Evolutionary conservation across 2,888 invertebrate genomes (phyloP).

Genomic region (Ferrisia virgata): DNA sequence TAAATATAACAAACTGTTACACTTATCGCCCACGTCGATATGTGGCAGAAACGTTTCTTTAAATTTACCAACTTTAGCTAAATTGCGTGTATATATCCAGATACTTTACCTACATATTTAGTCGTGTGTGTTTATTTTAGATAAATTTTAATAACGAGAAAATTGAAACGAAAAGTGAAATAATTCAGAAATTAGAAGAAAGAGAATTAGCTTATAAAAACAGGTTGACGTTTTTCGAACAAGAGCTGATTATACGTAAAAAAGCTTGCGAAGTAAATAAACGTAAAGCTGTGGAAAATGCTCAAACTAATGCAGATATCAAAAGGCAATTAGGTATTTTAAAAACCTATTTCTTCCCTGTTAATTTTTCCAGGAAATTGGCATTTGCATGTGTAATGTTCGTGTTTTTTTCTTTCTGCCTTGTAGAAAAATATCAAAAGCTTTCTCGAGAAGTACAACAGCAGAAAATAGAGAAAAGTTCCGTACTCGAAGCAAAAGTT

Average conservation of each 20-base stretch:
- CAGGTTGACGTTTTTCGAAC: conserved; percentile 87
- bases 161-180: conserved; percentile 93
- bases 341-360: background rate
- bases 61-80: background rate
- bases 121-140: conserved; percentile 53
- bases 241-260: conserved; percentile 85
- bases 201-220: conserved; percentile 91
- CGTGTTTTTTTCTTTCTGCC: conserved; percentile 46
- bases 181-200: conserved; percentile 90
- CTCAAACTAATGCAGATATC: conserved; percentile 94
- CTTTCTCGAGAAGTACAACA: conserved; percentile 97
- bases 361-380: background rate
- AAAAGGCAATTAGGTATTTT: conserved; percentile 83
- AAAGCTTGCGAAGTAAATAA: conserved; percentile 98
- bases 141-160: conserved; percentile 77
- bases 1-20: background rate
- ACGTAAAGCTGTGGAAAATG: conserved; percentile 93
- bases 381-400: background rate
- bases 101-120: background rate
- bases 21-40: background rate
- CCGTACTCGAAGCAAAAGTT: conserved; percentile 89
- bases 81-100: no score
- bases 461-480: conserved; percentile 94
- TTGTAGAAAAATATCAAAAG: conserved; percentile 88
- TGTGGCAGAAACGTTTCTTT: background rate